Conservation (phyloP, 2,113 vertebrate species). For the Gyps fulvus region DNA sequence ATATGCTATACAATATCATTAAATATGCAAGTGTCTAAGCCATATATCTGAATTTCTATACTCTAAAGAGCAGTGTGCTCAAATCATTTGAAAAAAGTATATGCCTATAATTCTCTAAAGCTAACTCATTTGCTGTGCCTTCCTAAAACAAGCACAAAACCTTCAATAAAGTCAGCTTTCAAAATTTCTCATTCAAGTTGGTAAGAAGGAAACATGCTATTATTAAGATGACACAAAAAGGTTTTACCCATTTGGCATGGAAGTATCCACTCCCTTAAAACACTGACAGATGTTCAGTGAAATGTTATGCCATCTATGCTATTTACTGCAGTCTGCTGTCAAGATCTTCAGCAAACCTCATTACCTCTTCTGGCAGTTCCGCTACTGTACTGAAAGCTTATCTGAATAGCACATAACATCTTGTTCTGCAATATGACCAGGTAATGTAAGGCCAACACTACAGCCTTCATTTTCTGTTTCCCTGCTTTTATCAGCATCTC, state of each 20-base stretch:
- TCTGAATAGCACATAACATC: not conserved
- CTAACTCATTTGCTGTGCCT: not conserved
- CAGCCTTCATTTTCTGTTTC: not conserved
- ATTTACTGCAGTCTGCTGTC: not conserved
- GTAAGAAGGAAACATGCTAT: not conserved
- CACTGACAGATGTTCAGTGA: not conserved
- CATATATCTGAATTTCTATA: not conserved
- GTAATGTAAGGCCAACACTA: not conserved
- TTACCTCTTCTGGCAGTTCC: not conserved
- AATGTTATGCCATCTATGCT: not conserved
- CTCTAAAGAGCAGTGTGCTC: not conserved
- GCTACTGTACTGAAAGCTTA: not conserved
- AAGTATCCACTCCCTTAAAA: not conserved
- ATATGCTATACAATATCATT: not conserved
- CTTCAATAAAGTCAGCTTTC: not conserved
- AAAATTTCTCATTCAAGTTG: not conserved
- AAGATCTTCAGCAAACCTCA: not conserved
- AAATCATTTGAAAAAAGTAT: not conserved
- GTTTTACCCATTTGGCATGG: not conserved
- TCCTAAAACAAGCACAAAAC: not conserved
- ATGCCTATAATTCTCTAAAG: not conserved
- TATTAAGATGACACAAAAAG: not conserved
- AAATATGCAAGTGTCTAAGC: not conserved
- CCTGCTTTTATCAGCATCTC: not conserved
- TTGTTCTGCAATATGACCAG: not conserved